Conservation (phyloP, 2,797 vertebrate species). For the Zalophus californianus region DNA sequence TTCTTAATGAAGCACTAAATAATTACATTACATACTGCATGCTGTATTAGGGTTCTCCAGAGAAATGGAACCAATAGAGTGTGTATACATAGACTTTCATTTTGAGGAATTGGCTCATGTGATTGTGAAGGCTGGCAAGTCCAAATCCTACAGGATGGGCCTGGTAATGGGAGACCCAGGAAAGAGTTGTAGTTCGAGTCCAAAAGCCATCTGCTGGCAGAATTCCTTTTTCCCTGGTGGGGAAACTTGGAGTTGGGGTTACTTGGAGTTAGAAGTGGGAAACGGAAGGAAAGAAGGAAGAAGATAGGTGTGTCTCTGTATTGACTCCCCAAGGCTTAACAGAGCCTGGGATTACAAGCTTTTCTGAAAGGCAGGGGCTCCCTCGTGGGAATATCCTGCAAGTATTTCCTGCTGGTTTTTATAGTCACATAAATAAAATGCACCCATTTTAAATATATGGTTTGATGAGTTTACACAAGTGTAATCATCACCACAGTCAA, state of each 20-base stretch:
- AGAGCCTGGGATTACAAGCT: background rate
- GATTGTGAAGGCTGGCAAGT: background rate
- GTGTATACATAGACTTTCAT: background rate
- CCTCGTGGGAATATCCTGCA: background rate
- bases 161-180: background rate
- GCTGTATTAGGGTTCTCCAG: background rate
- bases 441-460: background rate
- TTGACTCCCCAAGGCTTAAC: background rate
- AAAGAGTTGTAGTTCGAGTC: background rate
- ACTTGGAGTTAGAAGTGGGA: background rate
- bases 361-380: background rate
- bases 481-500: background rate
- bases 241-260: background rate
- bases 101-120: background rate
- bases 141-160: background rate
- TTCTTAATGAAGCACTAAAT: background rate
- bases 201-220: background rate
- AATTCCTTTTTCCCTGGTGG: background rate
- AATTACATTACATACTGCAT: background rate
- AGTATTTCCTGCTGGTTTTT: conserved; percentile 5
- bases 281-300: background rate
- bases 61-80: background rate
- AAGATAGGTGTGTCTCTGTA: background rate
- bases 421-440: background rate
- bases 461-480: conserved; percentile 7